Percentiles rank a stretch among this genome's conserved stretches.
phyloP scores from a whole-genome alignment of 2,888 invertebrate genomes.

The Papilio demoleus region DNA sequence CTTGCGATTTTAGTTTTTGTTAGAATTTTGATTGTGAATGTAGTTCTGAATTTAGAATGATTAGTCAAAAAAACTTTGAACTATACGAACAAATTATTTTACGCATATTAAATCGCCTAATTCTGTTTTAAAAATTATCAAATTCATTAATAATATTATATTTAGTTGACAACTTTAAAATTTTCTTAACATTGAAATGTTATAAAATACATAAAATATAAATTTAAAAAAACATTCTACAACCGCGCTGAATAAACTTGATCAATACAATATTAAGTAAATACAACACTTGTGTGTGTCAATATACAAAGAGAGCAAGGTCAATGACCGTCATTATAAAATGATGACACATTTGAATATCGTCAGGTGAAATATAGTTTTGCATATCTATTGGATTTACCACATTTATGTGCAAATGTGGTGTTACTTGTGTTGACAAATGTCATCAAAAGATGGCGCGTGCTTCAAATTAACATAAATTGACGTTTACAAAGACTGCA shows the following conservation, averaged over 20 bases:
- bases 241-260: conserved; percentile 14
- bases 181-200: not conserved
- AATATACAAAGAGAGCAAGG: conserved; percentile 61
- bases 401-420: conserved; percentile 68
- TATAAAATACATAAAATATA: conserved; percentile 7
- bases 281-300: conserved; percentile 55
- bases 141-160: too few species aligned
- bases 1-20: conserved; percentile 38
- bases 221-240: conserved; percentile 52
- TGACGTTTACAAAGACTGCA: conserved; percentile 39
- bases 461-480: conserved; percentile 51
- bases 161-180: too few species aligned
- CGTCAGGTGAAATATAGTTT: conserved; percentile 69
- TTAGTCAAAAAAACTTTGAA: too few species aligned
- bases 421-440: conserved; percentile 26
- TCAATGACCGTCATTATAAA: conserved; percentile 68
- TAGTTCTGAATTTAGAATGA: not conserved
- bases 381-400: conserved; percentile 73
- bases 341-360: conserved; percentile 65
- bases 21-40: conserved; percentile 14
- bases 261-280: conserved; percentile 44
- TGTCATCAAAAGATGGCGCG: conserved; percentile 46
- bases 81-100: too few species aligned
- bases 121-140: too few species aligned
- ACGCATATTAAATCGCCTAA: too few species aligned